Percentiles rank a stretch among this genome's conserved stretches.
These are phyloP conservation scores for Henricia sp. DNA, from an alignment of 53 echinoderm and acorn worm genomes.

Conservation along the genomic window DNA sequence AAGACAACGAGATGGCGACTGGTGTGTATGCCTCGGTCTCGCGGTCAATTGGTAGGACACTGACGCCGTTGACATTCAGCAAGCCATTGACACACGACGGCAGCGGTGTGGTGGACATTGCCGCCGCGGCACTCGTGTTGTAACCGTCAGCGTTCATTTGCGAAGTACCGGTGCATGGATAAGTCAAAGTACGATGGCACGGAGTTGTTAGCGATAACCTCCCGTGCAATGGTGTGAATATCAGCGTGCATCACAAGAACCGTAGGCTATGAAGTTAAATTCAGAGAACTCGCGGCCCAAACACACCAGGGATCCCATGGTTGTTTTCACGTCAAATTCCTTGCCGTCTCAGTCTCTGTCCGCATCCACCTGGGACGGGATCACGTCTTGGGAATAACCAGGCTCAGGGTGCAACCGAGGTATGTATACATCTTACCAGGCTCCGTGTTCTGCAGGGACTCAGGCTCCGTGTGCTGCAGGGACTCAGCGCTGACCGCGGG, in stretches of 20 bases:
- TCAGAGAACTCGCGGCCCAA: background rate
- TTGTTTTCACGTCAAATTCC: background rate
- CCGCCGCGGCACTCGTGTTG: background rate
- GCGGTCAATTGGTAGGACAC: constrained; percentile 23
- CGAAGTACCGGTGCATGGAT: background rate
- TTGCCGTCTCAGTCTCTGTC: constrained; percentile 21
- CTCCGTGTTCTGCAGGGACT: background rate
- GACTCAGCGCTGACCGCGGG: background rate
- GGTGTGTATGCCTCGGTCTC: constrained; percentile 22
- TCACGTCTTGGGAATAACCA: constrained; percentile 39
- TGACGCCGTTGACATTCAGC: constrained; percentile 3
- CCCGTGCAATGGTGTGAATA: constrained; percentile 18
- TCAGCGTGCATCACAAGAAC: background rate
- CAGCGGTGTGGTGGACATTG: no score
- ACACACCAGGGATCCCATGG: background rate
- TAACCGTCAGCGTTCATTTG: background rate
- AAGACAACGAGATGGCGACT: constrained; percentile 38
- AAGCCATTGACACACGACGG: constrained; percentile 17
- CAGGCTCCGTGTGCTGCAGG: background rate
- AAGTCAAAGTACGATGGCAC: constrained; percentile 12
- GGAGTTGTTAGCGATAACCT: constrained; percentile 26
- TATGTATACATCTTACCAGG: background rate
- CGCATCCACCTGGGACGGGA: constrained; percentile 26
- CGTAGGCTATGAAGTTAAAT: background rate
- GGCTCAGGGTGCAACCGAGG: background rate